These are phyloP conservation scores for Hyaena hyaena DNA, from an alignment of 2,113 vertebrate genomes.

Conservation along the genomic window DNA sequence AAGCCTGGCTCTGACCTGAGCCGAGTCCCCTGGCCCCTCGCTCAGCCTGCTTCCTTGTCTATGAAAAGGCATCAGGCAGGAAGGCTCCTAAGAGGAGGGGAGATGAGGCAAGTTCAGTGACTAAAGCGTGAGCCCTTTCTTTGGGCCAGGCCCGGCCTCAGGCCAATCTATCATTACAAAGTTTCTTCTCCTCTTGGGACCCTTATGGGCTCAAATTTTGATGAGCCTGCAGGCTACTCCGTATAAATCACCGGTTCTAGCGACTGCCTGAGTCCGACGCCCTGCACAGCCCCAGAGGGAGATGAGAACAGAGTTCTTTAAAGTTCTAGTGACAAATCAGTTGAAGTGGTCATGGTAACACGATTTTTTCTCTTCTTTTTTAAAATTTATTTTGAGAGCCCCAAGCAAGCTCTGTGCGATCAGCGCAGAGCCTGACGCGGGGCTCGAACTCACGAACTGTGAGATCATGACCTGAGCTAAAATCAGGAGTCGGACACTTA, in stretches of 20 bases:
- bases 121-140: not conserved
- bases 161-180: not conserved
- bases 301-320: not conserved
- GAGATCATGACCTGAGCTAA: no score
- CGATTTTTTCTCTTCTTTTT: not conserved
- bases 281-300: not conserved
- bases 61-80: rapidly evolving
- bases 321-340: not conserved
- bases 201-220: not conserved
- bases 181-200: not conserved
- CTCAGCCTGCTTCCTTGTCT: not conserved
- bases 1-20: not conserved
- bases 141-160: not conserved
- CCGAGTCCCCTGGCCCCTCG: not conserved
- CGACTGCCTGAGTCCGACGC: no score
- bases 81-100: not conserved
- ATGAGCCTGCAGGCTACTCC: not conserved
- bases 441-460: no score
- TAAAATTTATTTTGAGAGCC: no score
- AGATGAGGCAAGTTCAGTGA: rapidly evolving
- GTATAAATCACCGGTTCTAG: not conserved
- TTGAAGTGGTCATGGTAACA: not conserved
- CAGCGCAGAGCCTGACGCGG: no score
- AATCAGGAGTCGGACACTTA: no score
- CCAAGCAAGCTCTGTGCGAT: no score